A percentile compares a stretch with the other conserved stretches of the same genome.
Evolutionary conservation across 2,113 vertebrate species (phyloP).

Genomic region (Tragelaphus buxtoni): DNA sequence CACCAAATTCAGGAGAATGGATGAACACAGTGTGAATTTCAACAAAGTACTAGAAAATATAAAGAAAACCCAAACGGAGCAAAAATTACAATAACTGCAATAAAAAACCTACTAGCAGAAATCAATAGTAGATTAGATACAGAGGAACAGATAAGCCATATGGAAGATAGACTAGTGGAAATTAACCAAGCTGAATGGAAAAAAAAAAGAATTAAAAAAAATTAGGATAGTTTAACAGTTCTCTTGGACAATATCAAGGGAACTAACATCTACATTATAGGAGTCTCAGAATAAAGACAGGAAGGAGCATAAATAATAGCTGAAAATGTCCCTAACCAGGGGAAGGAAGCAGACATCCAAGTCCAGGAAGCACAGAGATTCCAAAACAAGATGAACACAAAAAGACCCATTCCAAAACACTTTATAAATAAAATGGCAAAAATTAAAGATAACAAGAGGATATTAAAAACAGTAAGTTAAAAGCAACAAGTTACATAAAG

Average conservation of each 20-base stretch:
- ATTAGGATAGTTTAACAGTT: not conserved
- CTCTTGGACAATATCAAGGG: not conserved
- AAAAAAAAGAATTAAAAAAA: not conserved
- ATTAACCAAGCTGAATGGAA: not conserved
- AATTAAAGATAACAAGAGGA: not conserved
- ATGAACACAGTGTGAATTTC: not conserved
- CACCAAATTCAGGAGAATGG: not conserved
- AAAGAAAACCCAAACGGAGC: not conserved
- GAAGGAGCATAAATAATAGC: not conserved
- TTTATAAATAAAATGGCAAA: not conserved
- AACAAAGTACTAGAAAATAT: not conserved
- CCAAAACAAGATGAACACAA: not conserved
- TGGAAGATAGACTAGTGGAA: not conserved
- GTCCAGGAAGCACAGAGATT: not conserved
- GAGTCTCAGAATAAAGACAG: not conserved
- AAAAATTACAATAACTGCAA: not conserved
- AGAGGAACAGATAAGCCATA: not conserved
- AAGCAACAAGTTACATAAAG: not conserved
- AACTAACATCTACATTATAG: not conserved
- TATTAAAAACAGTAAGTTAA: not conserved
- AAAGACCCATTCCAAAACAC: not conserved
- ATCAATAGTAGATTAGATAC: not conserved
- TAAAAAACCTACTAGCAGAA: not conserved
- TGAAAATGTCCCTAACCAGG: not conserved
- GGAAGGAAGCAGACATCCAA: not conserved